A percentile compares a stretch with the other conserved stretches of the same genome.
These are phyloP conservation scores for Epizoanthus stellaris DNA, from an alignment of 92 coral and sea anemone genomes.

Conservation along the genomic window DNA sequence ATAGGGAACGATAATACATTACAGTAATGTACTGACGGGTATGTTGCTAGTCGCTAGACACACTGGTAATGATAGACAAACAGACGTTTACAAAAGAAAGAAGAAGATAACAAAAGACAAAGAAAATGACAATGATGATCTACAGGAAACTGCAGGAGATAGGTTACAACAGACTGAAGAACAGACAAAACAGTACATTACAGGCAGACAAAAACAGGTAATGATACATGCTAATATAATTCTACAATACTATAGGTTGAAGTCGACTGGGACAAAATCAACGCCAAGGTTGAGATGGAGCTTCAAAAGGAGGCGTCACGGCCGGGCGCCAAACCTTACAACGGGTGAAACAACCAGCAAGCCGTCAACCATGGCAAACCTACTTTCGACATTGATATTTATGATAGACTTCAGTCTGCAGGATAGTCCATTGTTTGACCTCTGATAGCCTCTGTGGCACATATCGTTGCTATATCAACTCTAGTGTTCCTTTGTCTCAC, in stretches of 20 bases:
- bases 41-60: no score
- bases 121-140: no score
- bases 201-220: neutral
- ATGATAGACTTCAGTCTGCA: no score
- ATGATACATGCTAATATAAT: neutral
- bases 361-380: neutral
- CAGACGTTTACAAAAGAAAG: no score
- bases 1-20: no score
- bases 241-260: constrained; percentile 70
- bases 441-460: no score
- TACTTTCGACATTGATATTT: neutral
- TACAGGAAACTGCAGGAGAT: neutral
- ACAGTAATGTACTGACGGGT: no score
- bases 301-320: constrained; percentile 92
- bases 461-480: no score
- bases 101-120: no score
- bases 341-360: constrained; percentile 48
- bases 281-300: constrained; percentile 94
- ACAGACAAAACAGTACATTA: neutral
- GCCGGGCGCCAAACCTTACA: constrained; percentile 98
- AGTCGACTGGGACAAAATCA: constrained; percentile 95
- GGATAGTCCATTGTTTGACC: no score
- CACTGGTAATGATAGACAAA: no score
- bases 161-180: neutral
- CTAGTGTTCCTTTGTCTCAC: no score